Conservation (phyloP, 2,797 vertebrate genomes). For the Brachyrhaphis roseni region DNA sequence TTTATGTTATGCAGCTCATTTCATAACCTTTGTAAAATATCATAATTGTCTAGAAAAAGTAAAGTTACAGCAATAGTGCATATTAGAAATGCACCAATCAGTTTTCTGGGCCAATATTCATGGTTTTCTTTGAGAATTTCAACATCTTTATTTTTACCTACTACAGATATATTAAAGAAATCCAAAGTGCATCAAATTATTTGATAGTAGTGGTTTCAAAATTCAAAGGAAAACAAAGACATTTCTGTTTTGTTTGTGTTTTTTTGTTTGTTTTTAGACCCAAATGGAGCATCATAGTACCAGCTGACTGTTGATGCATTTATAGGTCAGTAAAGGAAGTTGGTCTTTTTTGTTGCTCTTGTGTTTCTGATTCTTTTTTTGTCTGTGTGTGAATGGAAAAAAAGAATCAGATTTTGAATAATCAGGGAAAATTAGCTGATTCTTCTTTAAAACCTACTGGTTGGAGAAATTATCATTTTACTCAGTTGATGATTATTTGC, state of each 20-base stretch:
- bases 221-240: neutral
- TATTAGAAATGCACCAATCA: neutral
- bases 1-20: neutral
- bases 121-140: neutral
- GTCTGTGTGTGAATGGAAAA: no score
- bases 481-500: neutral
- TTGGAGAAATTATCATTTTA: neutral
- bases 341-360: no score
- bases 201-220: neutral
- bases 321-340: no score
- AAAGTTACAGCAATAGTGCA: neutral
- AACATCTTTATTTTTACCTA: neutral
- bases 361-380: neutral
- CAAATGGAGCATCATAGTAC: neutral
- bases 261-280: neutral
- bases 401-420: neutral
- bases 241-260: neutral
- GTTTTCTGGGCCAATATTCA: neutral
- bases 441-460: neutral
- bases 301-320: neutral
- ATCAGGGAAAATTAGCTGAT: neutral
- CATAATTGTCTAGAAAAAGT: neutral
- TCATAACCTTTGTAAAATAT: neutral
- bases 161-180: neutral
- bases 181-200: no score